Evolutionary conservation across 2,888 invertebrate species (phyloP).

Genomic region (Volucella inanis): DNA sequence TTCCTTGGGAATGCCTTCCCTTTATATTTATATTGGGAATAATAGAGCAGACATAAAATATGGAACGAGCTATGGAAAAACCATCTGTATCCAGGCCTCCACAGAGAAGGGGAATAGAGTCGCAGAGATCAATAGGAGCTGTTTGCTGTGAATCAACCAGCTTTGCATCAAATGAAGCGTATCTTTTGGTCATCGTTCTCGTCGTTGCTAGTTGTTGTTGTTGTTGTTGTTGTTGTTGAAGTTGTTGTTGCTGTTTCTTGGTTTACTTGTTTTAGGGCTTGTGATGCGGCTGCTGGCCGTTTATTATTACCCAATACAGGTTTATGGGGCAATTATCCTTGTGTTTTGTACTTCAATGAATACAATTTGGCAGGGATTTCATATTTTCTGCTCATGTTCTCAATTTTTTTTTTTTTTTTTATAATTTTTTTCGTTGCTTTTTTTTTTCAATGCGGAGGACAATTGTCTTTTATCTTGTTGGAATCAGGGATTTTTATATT

Average conservation of each 20-base stretch:
- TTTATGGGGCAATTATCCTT: constrained; percentile 73
- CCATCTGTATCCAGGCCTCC: constrained; percentile 28
- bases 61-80: constrained; percentile 15
- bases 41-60: constrained; percentile 26
- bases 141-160: constrained; percentile 42
- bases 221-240: constrained; percentile 2
- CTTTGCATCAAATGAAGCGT: constrained; percentile 69
- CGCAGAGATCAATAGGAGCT: constrained; percentile 45
- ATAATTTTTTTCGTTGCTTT: constrained; percentile 14
- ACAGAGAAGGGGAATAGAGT: background rate
- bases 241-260: constrained; percentile 10
- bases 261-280: constrained; percentile 12
- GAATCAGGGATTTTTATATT: constrained; percentile 64
- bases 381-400: constrained; percentile 66
- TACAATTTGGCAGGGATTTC: constrained; percentile 72
- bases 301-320: constrained; percentile 73
- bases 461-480: constrained; percentile 66
- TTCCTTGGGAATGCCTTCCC: constrained; percentile 15
- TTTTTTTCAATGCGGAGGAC: constrained; percentile 46
- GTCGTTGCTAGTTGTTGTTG: constrained; percentile 15
- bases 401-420: constrained; percentile 14
- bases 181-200: constrained; percentile 60
- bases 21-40: constrained; percentile 22
- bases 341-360: constrained; percentile 72
- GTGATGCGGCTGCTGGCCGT: constrained; percentile 49